Evolutionary conservation across 2,888 invertebrate species (phyloP).

Genomic region (Tupiocoris notatus): DNA sequence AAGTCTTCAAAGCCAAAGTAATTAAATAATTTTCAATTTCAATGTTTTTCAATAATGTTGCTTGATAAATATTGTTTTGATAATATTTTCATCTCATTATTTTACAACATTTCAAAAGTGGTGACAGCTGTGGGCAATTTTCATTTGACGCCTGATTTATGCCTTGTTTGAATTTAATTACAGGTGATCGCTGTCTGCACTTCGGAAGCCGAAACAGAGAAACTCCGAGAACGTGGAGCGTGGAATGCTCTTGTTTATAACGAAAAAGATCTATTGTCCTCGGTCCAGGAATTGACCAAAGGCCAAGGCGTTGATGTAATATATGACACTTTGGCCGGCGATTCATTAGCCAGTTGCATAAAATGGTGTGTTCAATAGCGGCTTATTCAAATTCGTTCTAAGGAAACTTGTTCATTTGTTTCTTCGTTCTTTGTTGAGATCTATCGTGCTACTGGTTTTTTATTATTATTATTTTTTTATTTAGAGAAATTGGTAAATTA

Average conservation of each 20-base stretch:
- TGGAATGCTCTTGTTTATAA: slow-evolving; percentile 63
- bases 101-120: too few species aligned
- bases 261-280: slow-evolving; percentile 58
- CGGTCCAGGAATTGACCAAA: slow-evolving; percentile 60
- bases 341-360: slow-evolving; percentile 55
- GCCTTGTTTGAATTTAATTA: background rate
- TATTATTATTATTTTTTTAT: too few species aligned
- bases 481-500: too few species aligned
- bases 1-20: slow-evolving; percentile 66
- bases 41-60: too few species aligned
- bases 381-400: too few species aligned
- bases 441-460: too few species aligned
- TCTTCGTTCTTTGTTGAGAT: too few species aligned
- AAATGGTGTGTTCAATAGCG: slow-evolving; percentile 43
- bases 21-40: too few species aligned
- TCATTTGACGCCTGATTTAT: background rate
- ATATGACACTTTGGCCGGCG: slow-evolving; percentile 65
- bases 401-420: too few species aligned
- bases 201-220: slow-evolving; percentile 61
- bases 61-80: too few species aligned
- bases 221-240: slow-evolving; percentile 64
- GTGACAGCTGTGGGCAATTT: too few species aligned
- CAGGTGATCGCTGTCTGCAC: slow-evolving; percentile 70
- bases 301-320: slow-evolving; percentile 64
- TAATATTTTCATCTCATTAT: too few species aligned